Conservation (phyloP, 1,140 invertebrate species). For the Drosophila teissieri region DNA sequence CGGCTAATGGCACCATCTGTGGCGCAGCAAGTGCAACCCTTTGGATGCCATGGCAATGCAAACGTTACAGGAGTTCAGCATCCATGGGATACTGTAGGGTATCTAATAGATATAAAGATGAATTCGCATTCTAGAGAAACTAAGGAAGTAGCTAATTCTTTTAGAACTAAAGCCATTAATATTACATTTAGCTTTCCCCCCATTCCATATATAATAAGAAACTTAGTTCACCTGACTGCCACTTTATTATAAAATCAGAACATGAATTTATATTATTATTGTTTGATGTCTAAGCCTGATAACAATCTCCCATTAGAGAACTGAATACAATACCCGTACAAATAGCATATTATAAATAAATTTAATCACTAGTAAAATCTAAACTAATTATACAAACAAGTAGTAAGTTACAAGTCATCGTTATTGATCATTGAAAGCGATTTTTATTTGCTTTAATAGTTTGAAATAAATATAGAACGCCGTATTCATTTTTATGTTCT, state of each 20-base stretch:
- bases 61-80: background rate
- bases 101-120: background rate
- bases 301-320: background rate
- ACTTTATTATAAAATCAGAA: too few species aligned
- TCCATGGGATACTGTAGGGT: background rate
- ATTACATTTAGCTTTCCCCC: too few species aligned
- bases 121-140: background rate
- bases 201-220: too few species aligned
- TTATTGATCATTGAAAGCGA: background rate
- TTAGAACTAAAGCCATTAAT: too few species aligned
- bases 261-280: too few species aligned
- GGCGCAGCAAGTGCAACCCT: conserved; percentile 41
- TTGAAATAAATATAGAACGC: too few species aligned
- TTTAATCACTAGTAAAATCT: background rate
- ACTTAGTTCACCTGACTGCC: too few species aligned
- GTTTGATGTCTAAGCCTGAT: background rate
- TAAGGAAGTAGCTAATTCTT: too few species aligned
- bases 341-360: background rate
- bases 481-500: too few species aligned
- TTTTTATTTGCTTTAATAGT: background rate
- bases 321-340: background rate
- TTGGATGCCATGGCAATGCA: conserved; percentile 4
- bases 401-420: background rate
- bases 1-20: conserved; percentile 21
- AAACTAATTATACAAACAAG: background rate